phyloP scores from a whole-genome alignment of 30 jellyfish, hydroid and myxozoan genomes.

The Aurelia sp. region DNA sequence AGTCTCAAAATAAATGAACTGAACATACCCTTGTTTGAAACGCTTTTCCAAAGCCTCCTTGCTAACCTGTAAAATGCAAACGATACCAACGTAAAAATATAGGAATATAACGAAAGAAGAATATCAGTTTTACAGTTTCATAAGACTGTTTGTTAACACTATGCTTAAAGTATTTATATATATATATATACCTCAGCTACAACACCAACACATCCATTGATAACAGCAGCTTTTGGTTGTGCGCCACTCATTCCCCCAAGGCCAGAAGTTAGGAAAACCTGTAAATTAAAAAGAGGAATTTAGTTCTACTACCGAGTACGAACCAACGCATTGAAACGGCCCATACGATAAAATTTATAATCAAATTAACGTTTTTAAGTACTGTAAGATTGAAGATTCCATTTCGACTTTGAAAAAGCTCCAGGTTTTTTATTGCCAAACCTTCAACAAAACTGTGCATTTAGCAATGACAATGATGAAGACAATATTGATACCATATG shows the following conservation, averaged over 20 bases:
- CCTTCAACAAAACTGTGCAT: too few relatives aligned
- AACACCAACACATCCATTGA: slow-evolving; percentile 89
- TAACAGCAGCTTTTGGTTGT: slow-evolving; percentile 96
- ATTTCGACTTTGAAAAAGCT: too few relatives aligned
- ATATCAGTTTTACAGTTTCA: not conserved
- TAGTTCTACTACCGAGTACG: not conserved
- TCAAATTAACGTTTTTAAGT: too few relatives aligned
- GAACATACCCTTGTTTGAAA: slow-evolving; percentile 83
- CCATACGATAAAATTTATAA: too few relatives aligned
- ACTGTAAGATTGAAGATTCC: too few relatives aligned
- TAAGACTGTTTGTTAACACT: not conserved
- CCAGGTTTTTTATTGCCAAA: too few relatives aligned
- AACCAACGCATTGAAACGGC: too few relatives aligned
- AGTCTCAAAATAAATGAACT: too few relatives aligned
- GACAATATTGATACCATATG: too few relatives aligned
- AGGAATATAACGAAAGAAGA: not conserved
- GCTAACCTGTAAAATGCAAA: slow-evolving; percentile 62
- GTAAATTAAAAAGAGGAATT: not conserved
- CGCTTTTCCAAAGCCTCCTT: slow-evolving; percentile 88
- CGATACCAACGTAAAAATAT: not conserved
- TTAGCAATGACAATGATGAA: too few relatives aligned
- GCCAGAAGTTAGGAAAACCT: slow-evolving; percentile 96
- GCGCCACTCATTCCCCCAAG: slow-evolving; percentile 99
- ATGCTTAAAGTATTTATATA: not conserved
- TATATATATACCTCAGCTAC: slow-evolving; percentile 75